phyloP scores from a whole-genome alignment of 2,888 invertebrate species.

The Psylliodes chrysocephalus region DNA sequence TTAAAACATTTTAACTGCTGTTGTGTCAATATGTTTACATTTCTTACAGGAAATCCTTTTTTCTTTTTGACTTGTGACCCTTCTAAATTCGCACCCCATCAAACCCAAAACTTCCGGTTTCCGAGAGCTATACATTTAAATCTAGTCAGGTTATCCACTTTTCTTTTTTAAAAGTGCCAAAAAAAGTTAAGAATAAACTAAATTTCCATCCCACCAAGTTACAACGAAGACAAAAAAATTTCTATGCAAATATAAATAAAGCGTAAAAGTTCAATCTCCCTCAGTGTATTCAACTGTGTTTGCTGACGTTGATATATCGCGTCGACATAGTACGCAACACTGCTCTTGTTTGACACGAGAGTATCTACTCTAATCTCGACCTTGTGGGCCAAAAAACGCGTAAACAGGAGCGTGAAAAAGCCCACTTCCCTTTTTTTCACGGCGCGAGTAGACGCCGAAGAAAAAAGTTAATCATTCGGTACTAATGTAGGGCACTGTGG shows the following conservation, averaged over 20 bases:
- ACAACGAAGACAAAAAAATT: constrained; percentile 28
- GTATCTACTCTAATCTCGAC: constrained; percentile 21
- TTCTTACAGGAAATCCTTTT: too few species aligned
- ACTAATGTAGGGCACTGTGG: constrained; percentile 19
- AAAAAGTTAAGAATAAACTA: constrained; percentile 31
- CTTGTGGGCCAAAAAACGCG: constrained; percentile 24
- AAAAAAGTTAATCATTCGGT: constrained; percentile 27
- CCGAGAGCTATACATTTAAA: too few species aligned
- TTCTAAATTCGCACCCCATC: too few species aligned
- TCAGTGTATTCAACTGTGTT: constrained; percentile 37
- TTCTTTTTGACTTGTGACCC: too few species aligned
- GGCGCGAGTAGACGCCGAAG: constrained; percentile 2
- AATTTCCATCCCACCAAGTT: constrained; percentile 26
- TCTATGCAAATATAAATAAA: constrained; percentile 37
- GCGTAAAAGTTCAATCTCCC: constrained; percentile 36
- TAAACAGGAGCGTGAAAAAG: constrained; percentile 30
- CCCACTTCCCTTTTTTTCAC: constrained; percentile 3
- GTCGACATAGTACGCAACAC: constrained; percentile 34
- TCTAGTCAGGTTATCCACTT: too few species aligned
- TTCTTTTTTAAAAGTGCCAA: background rate
- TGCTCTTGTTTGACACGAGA: constrained; percentile 32
- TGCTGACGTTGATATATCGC: constrained; percentile 40
- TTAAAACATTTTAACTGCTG: too few species aligned
- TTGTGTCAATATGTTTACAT: too few species aligned
- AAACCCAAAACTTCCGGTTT: too few species aligned